These are phyloP conservation scores for Cancer borealis DNA, from an alignment of 2,888 invertebrate species.

Conservation along the genomic window DNA sequence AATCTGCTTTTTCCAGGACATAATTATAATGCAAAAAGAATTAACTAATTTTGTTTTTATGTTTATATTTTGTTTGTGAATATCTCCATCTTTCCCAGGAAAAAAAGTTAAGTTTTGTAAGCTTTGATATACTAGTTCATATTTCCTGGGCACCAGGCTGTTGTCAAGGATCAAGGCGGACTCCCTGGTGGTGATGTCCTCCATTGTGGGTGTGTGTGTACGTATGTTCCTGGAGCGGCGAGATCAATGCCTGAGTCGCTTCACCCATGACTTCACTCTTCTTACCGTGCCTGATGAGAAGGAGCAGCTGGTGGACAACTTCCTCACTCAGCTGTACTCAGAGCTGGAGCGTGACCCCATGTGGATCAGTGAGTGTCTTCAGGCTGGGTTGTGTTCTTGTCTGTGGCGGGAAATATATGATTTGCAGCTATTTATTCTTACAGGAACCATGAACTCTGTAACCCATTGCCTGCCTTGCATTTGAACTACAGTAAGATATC, in stretches of 20 bases:
- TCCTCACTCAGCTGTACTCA: conserved; percentile 83
- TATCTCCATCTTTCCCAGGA: neutral
- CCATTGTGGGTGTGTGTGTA: conserved; percentile 88
- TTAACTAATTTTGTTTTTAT: too few species aligned
- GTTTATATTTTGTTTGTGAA: neutral
- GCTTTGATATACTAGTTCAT: neutral
- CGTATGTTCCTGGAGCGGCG: conserved; percentile 90
- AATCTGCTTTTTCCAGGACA: too few species aligned
- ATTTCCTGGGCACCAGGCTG: conserved; percentile 13
- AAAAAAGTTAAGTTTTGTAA: neutral
- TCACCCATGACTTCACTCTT: conserved; percentile 89
- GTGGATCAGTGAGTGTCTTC: conserved; percentile 72
- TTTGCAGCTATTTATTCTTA: neutral
- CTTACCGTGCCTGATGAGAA: conserved; percentile 93
- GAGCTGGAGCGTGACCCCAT: conserved; percentile 80
- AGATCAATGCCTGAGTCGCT: conserved; percentile 86
- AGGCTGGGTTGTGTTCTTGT: neutral
- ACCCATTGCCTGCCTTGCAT: neutral
- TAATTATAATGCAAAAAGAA: too few species aligned
- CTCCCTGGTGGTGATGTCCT: conserved; percentile 86
- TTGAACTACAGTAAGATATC: neutral
- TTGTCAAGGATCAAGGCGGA: conserved; percentile 84
- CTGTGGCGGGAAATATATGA: neutral
- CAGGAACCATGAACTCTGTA: neutral
- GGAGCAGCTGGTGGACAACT: conserved; percentile 91